Percentiles rank a stretch among this genome's conserved stretches.
Evolutionary conservation across 2,797 vertebrate species (phyloP).

Genomic region (Cyprinodon diabolis): DNA sequence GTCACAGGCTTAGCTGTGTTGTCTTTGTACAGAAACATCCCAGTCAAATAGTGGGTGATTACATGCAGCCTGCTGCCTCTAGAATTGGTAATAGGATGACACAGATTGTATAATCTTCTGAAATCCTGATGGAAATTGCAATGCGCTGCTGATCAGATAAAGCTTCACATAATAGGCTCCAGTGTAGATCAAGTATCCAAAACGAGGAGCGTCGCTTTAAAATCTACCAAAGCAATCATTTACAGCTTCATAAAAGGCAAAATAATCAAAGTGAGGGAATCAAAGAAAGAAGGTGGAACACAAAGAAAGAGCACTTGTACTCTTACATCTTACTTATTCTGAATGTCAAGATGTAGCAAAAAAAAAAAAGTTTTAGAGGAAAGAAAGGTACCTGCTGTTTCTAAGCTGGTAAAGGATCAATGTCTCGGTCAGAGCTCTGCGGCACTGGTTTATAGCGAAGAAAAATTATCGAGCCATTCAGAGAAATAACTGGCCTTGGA

Average conservation of each 20-base stretch:
- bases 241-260: constrained; percentile 55
- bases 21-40: constrained; percentile 48
- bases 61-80: constrained; percentile 49
- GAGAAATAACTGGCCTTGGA: constrained; percentile 41
- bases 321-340: constrained; percentile 32
- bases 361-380: constrained; percentile 19
- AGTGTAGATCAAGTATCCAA: constrained; percentile 43
- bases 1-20: constrained; percentile 43
- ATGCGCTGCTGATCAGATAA: constrained; percentile 69
- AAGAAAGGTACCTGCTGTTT: constrained; percentile 25
- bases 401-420: constrained; percentile 50
- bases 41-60: constrained; percentile 64
- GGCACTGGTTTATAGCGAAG: constrained; percentile 29
- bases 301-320: constrained; percentile 38
- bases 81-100: constrained; percentile 61
- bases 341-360: constrained; percentile 22
- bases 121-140: constrained; percentile 75
- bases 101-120: constrained; percentile 57
- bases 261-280: constrained; percentile 60
- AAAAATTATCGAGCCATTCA: constrained; percentile 38
- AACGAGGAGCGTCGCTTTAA: constrained; percentile 47
- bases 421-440: constrained; percentile 37
- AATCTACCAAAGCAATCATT: constrained; percentile 52
- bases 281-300: constrained; percentile 46
- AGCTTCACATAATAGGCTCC: constrained; percentile 57